Base-by-base conservation (phyloP, 2,888 invertebrate species). In the Phytoseiulus persimilis region DNA sequence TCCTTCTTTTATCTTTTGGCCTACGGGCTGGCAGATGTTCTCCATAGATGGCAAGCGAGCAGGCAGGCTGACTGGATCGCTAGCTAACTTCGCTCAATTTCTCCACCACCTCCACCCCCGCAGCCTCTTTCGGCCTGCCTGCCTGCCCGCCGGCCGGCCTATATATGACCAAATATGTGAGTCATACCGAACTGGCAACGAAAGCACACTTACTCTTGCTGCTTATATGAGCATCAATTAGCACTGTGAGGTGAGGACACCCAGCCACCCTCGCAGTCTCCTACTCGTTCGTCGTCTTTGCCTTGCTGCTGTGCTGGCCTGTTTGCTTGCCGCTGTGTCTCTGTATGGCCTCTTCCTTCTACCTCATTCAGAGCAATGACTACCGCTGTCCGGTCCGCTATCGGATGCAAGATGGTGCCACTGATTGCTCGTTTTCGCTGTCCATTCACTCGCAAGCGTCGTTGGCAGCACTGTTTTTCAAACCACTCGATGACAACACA, bases 1-100 rank as follows among this genome's bases (percentile, higher is more conserved):
- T 65, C 18, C 65, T 65, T 65, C 18, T 23, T 65, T 65, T 65
- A 65, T 65, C 65, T 65, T 65, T 65, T 65, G 65, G 65, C 65
- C 65, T 65, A 65, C 65, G 65, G 65, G 65, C 65, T 65, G 65
- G 65, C 65, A 65, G 65, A 65, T 65, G 65, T 65, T 65, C 65
- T 65, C 28, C 65, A 14, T 65, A 65, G 65, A 65, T 65, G 65
- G 65, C 28, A 1, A 23, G 65, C 5, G 1, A 23, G 65, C 65
- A 65, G 28, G 65, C 65, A 65, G 28, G 9, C 65, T 28, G 14
- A 28, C 65, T 14, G 28, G 65, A 2, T 65, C 65, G 65, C 65
- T 65, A 28, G 65, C 65, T 28, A 65, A 65, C 9, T 65, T 65
- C 65, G 65, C 65, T 65, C 65, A 65, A 65, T 65, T 65, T 28